phyloP scores from a whole-genome alignment of 2,797 vertebrate species.

The Paedocypris micromegethes region DNA sequence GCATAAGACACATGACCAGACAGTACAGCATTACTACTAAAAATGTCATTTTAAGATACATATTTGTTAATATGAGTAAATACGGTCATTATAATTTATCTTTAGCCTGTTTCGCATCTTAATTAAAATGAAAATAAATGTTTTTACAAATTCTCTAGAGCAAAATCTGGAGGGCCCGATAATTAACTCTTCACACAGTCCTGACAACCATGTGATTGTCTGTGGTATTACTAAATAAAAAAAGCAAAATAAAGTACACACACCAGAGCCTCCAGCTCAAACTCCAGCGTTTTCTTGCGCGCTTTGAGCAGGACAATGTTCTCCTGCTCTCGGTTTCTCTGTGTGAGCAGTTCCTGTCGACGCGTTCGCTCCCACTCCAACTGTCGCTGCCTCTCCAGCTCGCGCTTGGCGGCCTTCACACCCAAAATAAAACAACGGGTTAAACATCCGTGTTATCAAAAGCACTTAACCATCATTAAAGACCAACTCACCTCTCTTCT shows the following conservation, averaged over 20 bases:
- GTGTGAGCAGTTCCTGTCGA: conserved; percentile 89
- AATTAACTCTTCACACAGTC: too few species aligned
- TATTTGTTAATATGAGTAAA: too few species aligned
- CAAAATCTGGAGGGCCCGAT: too few species aligned
- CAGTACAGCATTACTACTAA: too few species aligned
- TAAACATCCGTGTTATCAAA: not conserved
- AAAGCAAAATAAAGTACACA: not conserved
- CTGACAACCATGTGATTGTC: not conserved
- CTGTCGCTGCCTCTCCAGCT: conserved; percentile 86
- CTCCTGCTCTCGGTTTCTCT: conserved; percentile 94
- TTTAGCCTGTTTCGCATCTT: too few species aligned
- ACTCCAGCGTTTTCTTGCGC: conserved; percentile 94
- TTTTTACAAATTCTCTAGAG: too few species aligned
- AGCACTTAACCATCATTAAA: not conserved
- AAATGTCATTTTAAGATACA: too few species aligned
- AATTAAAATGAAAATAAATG: too few species aligned
- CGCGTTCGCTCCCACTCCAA: conserved; percentile 84
- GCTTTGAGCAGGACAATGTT: conserved; percentile 92
- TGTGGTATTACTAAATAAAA: not conserved
- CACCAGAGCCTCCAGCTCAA: conserved; percentile 92
- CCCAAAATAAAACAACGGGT: not conserved
- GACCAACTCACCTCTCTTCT: conserved; percentile 82
- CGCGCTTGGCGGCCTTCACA: conserved; percentile 85
- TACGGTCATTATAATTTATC: too few species aligned
- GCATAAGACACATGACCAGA: too few species aligned